Conservation (phyloP, 2,113 vertebrate species). For the Brachyhypopomus gauderio region DNA sequence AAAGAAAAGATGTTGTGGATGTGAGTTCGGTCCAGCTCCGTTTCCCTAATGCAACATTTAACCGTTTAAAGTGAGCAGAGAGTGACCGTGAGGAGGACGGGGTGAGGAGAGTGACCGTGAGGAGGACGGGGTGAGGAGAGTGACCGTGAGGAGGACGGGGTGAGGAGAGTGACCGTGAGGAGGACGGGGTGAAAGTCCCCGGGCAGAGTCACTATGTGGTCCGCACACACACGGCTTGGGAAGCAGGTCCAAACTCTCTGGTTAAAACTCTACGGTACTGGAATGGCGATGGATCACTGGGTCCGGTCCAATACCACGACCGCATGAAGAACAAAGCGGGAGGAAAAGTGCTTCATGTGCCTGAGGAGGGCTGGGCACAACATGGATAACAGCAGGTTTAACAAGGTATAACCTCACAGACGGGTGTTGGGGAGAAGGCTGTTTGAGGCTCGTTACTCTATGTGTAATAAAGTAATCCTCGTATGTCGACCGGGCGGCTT, state of each 20-base stretch:
- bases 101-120: neutral
- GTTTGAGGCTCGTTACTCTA: no score
- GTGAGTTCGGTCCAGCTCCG: no score
- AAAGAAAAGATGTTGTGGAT: no score
- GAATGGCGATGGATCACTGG: slow-evolving; percentile 56
- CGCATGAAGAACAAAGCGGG: slow-evolving; percentile 66
- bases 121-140: neutral
- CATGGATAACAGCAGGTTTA: slow-evolving; percentile 56
- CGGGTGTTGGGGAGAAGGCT: no score
- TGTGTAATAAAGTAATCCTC: no score
- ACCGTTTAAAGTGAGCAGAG: no score
- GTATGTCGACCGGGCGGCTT: no score
- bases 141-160: neutral
- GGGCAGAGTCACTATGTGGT: no score
- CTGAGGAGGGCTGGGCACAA: slow-evolving; percentile 53
- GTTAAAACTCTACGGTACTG: neutral
- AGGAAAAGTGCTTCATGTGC: slow-evolving; percentile 22
- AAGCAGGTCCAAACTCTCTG: no score
- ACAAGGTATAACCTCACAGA: slow-evolving; percentile 63
- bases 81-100: neutral
- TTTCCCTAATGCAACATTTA: no score
- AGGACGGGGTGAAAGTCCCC: no score
- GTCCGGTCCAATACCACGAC: slow-evolving; percentile 44
- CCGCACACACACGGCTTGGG: no score
- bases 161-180: neutral